Evolutionary conservation across 2,113 vertebrate species (phyloP), one percentile per base, ranked within the genome.

Genomic region (Callaeas wilsoni): DNA sequence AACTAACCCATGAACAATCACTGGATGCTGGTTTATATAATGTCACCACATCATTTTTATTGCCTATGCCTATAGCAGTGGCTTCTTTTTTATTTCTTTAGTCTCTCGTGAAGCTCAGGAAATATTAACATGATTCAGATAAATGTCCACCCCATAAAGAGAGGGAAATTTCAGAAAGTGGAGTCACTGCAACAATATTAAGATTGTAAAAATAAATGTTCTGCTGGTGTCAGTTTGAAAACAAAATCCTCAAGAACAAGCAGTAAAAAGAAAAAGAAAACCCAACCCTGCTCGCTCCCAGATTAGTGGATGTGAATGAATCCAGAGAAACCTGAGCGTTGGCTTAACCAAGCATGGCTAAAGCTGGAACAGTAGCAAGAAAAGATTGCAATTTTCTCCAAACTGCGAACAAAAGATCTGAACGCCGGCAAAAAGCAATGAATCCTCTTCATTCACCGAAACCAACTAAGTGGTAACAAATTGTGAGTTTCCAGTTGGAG

Each of bases 381-480:
- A 95, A 95, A 94, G 79, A 93, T 96, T 73, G 93, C 85, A 52
- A 78, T 94, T 96, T 93, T 96, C 94, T 89, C 53, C 10, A 94
- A 94, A 77, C 75, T 56, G 79, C 5, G 60, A 94, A 96, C 92
- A 94, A 96, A 96, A 90, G 96, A 20, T 23, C 60, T 37, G 41
- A 95, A 64, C 7, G 6, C 26, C 4, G 0, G 76, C 90, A 89
- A 71, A 89, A 84, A 92, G 85, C 94, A 26, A 90, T 62, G 94
- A 96, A 96, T 93, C 96, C 93, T 97, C 96, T 29, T 94, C 95
- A 93, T 96, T 97, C 96, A 91, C 76, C 6, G 3, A 87, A 96
- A 87, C 71, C 96, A 97, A 35, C 88, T 96, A 94, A 95, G 96
- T 97, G 96, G 90, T 90, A 97, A 95, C 93, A 97, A 95, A 91